These are phyloP conservation scores for Chymomyza costata DNA, from an alignment of 1,140 invertebrate genomes.

Conservation along the genomic window DNA sequence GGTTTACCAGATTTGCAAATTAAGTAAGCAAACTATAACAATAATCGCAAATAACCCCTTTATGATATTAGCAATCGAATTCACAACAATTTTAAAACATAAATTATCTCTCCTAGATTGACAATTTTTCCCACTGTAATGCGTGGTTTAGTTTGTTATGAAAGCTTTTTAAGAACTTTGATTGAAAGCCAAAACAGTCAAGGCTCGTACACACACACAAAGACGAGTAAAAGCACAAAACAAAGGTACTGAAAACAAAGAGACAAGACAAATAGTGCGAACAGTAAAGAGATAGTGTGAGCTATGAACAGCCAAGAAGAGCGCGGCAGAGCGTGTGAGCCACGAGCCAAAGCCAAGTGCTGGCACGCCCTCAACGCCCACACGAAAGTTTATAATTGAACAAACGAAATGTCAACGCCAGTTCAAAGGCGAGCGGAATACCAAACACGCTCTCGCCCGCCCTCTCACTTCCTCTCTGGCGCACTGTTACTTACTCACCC, in stretches of 20 bases:
- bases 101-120: too few species aligned
- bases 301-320: not conserved
- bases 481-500: conserved; percentile 17
- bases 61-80: too few species aligned
- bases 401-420: conserved; percentile 68
- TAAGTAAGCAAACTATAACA: too few species aligned
- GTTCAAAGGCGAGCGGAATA: conserved; percentile 39
- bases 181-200: conserved; percentile 63
- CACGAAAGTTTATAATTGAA: conserved; percentile 68
- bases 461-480: not conserved
- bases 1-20: too few species aligned
- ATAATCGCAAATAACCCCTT: too few species aligned
- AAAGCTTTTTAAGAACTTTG: conserved; percentile 69
- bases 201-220: conserved; percentile 23
- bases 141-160: conserved; percentile 57
- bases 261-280: conserved; percentile 19
- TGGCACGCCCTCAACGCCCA: too few species aligned
- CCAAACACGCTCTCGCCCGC: too few species aligned
- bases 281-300: conserved; percentile 1
- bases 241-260: conserved; percentile 61
- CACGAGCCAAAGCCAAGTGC: too few species aligned
- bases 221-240: conserved; percentile 48
- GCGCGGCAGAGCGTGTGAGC: conserved; percentile 1
- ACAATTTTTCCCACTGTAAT: too few species aligned
- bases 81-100: too few species aligned